A percentile compares a stretch with the other conserved stretches of the same genome.
These are phyloP conservation scores for Daphoenositta chrysoptera DNA, from an alignment of 2,113 vertebrate genomes.

Conservation along the genomic window DNA sequence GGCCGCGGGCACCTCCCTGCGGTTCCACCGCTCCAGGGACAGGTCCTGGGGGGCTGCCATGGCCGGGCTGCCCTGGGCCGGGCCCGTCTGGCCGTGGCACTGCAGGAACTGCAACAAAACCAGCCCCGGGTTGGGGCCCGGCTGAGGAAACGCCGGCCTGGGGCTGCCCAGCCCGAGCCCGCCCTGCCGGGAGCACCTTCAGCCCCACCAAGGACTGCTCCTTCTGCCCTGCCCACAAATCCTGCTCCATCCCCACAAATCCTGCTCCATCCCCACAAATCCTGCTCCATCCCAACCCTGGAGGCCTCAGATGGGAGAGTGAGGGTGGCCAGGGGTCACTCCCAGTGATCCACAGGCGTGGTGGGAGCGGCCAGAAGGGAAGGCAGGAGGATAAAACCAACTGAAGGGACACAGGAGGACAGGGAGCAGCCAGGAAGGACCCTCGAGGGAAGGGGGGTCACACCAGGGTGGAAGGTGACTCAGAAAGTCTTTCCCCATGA, in stretches of 20 bases:
- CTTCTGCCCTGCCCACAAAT: not conserved
- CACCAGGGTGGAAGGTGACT: not conserved
- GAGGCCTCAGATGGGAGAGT: not conserved
- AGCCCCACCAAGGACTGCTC: not conserved
- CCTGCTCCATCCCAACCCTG: not conserved
- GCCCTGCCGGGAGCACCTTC: too few relatives aligned
- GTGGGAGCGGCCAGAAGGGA: not conserved
- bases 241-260: not conserved
- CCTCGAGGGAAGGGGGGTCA: not conserved
- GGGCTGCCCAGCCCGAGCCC: too few relatives aligned
- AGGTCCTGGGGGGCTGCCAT: too few relatives aligned
- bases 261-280: not conserved
- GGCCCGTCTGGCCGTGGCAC: not conserved
- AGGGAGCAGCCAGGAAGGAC: not conserved
- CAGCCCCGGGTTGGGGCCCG: not conserved
- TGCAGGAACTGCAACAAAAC: slow-evolving; percentile 39
- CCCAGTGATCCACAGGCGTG: rapidly evolving
- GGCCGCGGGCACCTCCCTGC: not conserved
- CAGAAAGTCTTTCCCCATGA: not conserved
- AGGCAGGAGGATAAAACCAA: not conserved
- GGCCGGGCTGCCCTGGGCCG: not conserved
- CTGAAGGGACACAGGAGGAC: not conserved
- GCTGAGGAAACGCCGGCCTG: too few relatives aligned
- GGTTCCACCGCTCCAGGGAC: not conserved
- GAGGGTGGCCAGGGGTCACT: not conserved